Evolutionary conservation across 2,888 invertebrate species (phyloP).

Genomic region (Sinhomidia bicolor): DNA sequence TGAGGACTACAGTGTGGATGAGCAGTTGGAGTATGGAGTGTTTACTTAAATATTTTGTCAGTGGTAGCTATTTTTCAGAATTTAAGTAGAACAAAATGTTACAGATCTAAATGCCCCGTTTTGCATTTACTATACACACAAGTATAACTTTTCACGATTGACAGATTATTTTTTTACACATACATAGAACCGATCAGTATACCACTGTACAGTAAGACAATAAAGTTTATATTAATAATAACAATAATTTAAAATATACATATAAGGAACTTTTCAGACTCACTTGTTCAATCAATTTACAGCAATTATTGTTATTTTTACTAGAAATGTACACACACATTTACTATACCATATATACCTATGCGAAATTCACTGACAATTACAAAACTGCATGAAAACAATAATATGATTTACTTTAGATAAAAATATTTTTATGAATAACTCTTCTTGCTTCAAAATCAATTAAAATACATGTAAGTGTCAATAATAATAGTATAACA

Average conservation of each 20-base stretch:
- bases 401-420: background rate
- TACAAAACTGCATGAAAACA: background rate
- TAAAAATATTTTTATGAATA: background rate
- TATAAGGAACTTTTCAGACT: constrained; percentile 54
- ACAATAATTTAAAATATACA: background rate
- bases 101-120: constrained; percentile 6
- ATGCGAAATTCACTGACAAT: background rate
- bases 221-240: background rate
- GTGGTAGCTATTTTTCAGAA: no score
- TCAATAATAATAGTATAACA: background rate
- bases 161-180: background rate
- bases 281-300: constrained; percentile 39
- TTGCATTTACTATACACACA: background rate
- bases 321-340: background rate
- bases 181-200: constrained; percentile 13
- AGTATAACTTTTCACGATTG: background rate
- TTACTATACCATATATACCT: background rate
- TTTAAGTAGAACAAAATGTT: no score
- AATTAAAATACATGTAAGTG: background rate
- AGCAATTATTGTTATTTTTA: background rate
- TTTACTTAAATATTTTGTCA: background rate
- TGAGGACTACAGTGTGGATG: background rate
- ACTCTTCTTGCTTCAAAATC: background rate
- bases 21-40: background rate
- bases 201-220: background rate